Conservation (phyloP, 2,797 vertebrate genomes). For the Propithecus perrieri region DNA sequence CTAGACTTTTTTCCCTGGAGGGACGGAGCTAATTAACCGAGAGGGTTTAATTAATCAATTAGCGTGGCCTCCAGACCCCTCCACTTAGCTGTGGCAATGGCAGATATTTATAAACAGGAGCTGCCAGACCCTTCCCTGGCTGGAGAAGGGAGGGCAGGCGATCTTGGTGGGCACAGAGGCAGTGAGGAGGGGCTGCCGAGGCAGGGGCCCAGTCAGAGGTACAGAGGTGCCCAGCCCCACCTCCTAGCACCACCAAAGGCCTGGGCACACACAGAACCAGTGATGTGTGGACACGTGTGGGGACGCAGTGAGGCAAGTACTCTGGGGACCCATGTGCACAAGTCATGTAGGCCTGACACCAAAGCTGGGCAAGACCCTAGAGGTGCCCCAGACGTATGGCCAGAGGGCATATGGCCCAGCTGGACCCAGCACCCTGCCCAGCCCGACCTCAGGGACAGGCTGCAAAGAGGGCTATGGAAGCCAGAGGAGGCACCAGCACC, state of each 20-base stretch:
- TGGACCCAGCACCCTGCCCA: not conserved
- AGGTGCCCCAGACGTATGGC: not conserved
- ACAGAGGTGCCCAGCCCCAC: not conserved
- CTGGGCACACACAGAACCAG: not conserved
- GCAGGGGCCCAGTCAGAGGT: not conserved
- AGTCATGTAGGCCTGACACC: not conserved
- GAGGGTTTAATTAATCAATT: conserved; percentile 82
- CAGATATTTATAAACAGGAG: conserved; percentile 66
- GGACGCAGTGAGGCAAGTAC: not conserved
- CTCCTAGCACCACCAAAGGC: not conserved
- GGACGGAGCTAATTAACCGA: conserved; percentile 78
- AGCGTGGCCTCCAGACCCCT: conserved; percentile 78
- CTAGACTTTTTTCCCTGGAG: conserved; percentile 64
- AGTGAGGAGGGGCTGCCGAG: not conserved
- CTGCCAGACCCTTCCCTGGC: conserved; percentile 46
- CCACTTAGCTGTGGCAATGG: conserved; percentile 60
- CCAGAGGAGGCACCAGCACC: not conserved
- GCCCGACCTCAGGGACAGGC: not conserved
- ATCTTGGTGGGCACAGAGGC: not conserved
- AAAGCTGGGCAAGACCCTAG: not conserved
- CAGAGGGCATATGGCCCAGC: not conserved
- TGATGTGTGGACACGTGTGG: not conserved
- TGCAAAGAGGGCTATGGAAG: not conserved
- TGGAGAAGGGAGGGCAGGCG: not conserved
- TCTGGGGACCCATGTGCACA: not conserved